These are phyloP conservation scores for Xenus cinereus DNA, from an alignment of 2,113 vertebrate species.

Conservation along the genomic window DNA sequence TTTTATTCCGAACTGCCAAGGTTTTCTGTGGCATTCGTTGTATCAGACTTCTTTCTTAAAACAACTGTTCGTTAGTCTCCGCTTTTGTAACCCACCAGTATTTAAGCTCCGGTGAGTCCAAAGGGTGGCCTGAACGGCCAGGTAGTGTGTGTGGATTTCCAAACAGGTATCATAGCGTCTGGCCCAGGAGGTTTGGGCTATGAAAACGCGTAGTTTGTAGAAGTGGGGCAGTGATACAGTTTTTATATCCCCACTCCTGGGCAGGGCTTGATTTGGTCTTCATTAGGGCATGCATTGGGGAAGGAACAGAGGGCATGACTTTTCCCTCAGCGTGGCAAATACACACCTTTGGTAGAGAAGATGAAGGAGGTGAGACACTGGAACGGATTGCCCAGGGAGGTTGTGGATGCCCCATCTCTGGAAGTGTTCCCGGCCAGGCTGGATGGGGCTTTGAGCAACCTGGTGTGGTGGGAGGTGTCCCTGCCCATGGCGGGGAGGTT, in stretches of 20 bases:
- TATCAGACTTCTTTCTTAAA: not conserved
- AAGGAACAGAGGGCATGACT: not conserved
- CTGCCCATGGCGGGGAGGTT: no score
- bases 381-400: no score
- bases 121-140: not conserved
- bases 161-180: not conserved
- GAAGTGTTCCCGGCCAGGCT: no score
- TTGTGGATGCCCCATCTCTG: no score
- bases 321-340: not conserved
- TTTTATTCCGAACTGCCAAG: not conserved
- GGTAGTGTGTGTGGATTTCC: not conserved
- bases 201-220: not conserved
- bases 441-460: no score
- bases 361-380: not conserved
- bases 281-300: fast-evolving
- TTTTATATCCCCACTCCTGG: not conserved
- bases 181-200: not conserved
- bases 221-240: not conserved
- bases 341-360: not conserved
- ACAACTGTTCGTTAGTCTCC: not conserved
- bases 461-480: no score
- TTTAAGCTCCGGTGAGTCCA: not conserved
- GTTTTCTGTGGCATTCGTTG: not conserved
- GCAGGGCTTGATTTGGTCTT: not conserved
- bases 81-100: not conserved